Evolutionary conservation across 1,140 invertebrate species (phyloP).

Genomic region (Bombus impatiens): DNA sequence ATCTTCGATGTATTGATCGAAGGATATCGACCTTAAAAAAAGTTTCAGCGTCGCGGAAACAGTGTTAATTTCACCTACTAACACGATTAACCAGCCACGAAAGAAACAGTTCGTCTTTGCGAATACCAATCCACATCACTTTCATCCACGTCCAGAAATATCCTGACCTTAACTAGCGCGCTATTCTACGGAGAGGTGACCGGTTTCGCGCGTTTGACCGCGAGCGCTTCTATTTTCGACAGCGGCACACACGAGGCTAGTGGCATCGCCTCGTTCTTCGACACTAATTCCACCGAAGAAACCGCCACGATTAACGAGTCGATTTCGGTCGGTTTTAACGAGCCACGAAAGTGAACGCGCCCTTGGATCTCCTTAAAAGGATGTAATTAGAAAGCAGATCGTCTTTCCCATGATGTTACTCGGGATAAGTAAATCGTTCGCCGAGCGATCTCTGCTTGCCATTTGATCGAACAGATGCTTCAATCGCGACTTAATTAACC

Average conservation of each 20-base stretch:
- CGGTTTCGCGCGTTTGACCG: conserved; percentile 31
- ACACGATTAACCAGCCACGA: background rate
- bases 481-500: conserved; percentile 24
- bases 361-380: conserved; percentile 23
- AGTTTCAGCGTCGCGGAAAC: background rate
- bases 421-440: conserved; percentile 24
- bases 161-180: conserved; percentile 49
- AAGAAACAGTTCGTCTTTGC: background rate
- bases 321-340: conserved; percentile 4
- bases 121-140: conserved; percentile 27
- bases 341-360: conserved; percentile 6
- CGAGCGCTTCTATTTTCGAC: conserved; percentile 23
- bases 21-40: background rate
- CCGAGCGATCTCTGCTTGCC: background rate
- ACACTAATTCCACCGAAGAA: background rate
- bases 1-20: background rate
- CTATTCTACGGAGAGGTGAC: conserved; percentile 15
- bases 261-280: conserved; percentile 22
- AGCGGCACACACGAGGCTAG: background rate
- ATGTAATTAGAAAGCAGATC: conserved; percentile 34
- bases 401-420: conserved; percentile 25
- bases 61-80: conserved; percentile 1
- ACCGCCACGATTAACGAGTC: background rate
- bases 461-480: background rate
- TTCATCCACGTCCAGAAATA: conserved; percentile 45